Evolutionary conservation across 1,140 invertebrate genomes (phyloP), one percentile per base, ranked within the genome.

Genomic region (Mya arenaria): DNA sequence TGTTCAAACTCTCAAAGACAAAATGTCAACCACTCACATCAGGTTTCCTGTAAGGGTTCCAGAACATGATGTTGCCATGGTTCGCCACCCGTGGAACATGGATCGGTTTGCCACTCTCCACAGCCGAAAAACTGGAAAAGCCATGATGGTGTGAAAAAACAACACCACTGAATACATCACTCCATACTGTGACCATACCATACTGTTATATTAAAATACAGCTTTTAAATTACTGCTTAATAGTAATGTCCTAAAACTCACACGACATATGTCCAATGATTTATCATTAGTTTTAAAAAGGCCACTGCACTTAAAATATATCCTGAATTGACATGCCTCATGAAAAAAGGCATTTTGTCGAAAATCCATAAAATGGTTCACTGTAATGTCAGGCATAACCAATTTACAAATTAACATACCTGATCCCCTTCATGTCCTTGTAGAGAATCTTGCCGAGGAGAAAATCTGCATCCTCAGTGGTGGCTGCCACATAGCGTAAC

Each of bases 1-100:
- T n/a, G n/a, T n/a, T n/a, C n/a, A n/a, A n/a, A n/a, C n/a, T n/a
- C n/a, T n/a, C n/a, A n/a, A n/a, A n/a, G n/a, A n/a, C n/a, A n/a
- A n/a, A n/a, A n/a, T n/a, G n/a, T n/a, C n/a, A n/a, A n/a, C n/a
- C n/a, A n/a, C 82, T 83, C 81, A 91, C 90, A 72, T 90, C 89
- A 71, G 87, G 85, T 23, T 83, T 77, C 65, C 88, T 88, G 69
- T 90, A 87, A 32, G 87, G 83, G 65, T 93, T 92, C 90, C 91
- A 93, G 84, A 92, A 93, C 34, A 90, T 86, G 41, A 93, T 89
- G 60, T 91, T 92, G 15, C 91, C 92, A 87, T 92, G 92, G 63
- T 87, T 89, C 48, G 85, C 88, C 8, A 93, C 91, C 23, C 90
- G 79, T 37, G 91, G 91, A 8, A 93, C 90, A 89, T 93, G 92